Evolutionary conservation across 2,888 invertebrate genomes (phyloP), one percentile per base, ranked within the genome.

Genomic region (Nycteola revayana): DNA sequence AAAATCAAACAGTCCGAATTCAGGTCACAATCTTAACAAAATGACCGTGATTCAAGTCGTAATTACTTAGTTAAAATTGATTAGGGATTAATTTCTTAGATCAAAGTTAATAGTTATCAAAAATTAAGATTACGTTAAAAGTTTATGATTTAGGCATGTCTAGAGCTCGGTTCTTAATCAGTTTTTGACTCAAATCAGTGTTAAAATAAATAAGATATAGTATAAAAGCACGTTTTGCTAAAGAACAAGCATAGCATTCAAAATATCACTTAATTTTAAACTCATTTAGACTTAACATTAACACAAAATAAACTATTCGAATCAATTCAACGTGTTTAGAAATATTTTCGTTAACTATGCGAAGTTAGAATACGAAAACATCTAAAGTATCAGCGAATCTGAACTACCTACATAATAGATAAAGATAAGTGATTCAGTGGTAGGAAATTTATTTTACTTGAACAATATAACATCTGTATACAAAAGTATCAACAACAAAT

Each of bases 281-380:
- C 66, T 66, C 60, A 67, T 70, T 61, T 31, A 54, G 64, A 66
- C 59, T 61, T 54, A 61, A 66, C 67, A 61, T 61, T 76, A 85
- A 85, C 82, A 79, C 66, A 75, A 75, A 76, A 87, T 87, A 87
- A 85, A 87, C 85, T 87, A 82, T 87, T 84, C 72, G 72, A 87
- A 83, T 74, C 60, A 61, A 68, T 74, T 78, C 68, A 87, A 87
- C 87, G 83, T 74, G 74, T 70, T 77, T 78, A 81, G 65, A 73
- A 66, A 66, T 63, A 69, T 61, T 60, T 64, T 53, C 47, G 45
- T 54, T 58, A 62, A 44, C 44, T 56, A 49, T 25, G 49, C 33
- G 40, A 52, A 52, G 56, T 47, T 42, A 47, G 32, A 46, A 50
- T 40, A 53, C 37, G 34, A 46, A 56, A 58, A 53, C 40, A 46